Evolutionary conservation across 2,888 invertebrate species (phyloP), one percentile per base, ranked within the genome.

Genomic region (Syrista parreyssii): DNA sequence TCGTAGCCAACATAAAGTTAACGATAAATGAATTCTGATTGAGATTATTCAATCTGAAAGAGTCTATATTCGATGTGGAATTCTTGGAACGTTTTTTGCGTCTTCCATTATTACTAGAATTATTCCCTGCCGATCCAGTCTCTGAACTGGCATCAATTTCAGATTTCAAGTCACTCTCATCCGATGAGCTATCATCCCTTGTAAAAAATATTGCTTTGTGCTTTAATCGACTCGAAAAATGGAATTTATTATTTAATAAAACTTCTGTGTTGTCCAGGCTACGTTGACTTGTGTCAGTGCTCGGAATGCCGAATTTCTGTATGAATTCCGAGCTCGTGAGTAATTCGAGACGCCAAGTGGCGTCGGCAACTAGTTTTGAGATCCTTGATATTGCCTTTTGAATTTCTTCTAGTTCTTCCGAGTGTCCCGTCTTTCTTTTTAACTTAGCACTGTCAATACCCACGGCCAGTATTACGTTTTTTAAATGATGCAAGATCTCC

Each of bases 1-100:
- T 95, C 40, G 96, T 94, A 12, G 96, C 94, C 76, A 97, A 89
- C 96, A 97, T 95, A 76, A 94, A 93, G 72, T 94, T 93, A 76
- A 95, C 92, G 82, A 95, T 93, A 84, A 93, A 93, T 34, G 78
- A 75, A 72, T 78, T 31, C 33, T 33, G 71, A 71, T 71, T 71
- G 71, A 31, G 75, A 73, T 73, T 80, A 77, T 12, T 72, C 55
- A 74, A 12, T 40, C 36, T 15, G 30, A 74, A 34, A 35, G 33
- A 30, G 12, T 75, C 68, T 15, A 9, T 15, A 30, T n/a, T 40
- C n/a, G 77, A 55, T 30, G 31, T n/a, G 75, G 11, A 30, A 78
- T 81, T 85, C 73, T 78, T 87, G 4, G 86, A 92, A 91, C 91
- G 87, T 91, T 92, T 84, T 91, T 92, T 81, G 85, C 92, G 75